Conservation (phyloP, 2,797 vertebrate species). For the Catostomus latipinnis region DNA sequence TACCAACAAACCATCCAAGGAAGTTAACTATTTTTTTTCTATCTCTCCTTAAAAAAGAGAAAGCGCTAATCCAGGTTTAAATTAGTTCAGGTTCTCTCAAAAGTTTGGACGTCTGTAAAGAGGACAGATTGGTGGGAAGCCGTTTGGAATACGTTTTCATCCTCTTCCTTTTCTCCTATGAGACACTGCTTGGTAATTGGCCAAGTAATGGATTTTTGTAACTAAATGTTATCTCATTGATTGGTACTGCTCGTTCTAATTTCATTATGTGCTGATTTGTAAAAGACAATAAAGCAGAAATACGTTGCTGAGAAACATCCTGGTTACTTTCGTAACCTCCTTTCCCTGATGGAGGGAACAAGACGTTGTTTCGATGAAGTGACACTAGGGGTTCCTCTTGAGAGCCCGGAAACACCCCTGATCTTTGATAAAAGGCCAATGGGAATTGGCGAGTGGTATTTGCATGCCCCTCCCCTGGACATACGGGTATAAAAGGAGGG, state of each 20-base stretch:
- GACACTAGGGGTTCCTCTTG: too few species aligned
- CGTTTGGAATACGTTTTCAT: constrained; percentile 59
- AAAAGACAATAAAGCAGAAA: constrained; percentile 68
- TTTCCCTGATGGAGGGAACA: too few species aligned
- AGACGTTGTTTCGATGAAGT: too few species aligned
- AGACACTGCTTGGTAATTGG: constrained; percentile 64
- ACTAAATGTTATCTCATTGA: constrained; percentile 59
- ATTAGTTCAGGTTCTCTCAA: background rate
- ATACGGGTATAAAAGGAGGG: too few species aligned
- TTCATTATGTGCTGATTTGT: constrained; percentile 71
- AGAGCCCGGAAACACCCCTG: too few species aligned
- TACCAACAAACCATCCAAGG: background rate
- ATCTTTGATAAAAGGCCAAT: too few species aligned
- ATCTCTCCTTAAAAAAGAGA: background rate
- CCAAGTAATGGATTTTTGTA: constrained; percentile 71
- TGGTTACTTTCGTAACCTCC: too few species aligned
- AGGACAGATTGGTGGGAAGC: constrained; percentile 32
- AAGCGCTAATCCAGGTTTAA: background rate
- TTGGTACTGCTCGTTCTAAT: constrained; percentile 63
- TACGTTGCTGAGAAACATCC: constrained; percentile 55
- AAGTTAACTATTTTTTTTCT: constrained; percentile 8
- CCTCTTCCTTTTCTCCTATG: constrained; percentile 57
- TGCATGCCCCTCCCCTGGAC: too few species aligned
- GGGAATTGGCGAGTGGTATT: too few species aligned
- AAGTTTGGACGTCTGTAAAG: constrained; percentile 37